A percentile compares a stretch with the other conserved stretches of the same genome.
phyloP scores from a whole-genome alignment of 2,797 vertebrate genomes.

The Liparis tanakae region DNA sequence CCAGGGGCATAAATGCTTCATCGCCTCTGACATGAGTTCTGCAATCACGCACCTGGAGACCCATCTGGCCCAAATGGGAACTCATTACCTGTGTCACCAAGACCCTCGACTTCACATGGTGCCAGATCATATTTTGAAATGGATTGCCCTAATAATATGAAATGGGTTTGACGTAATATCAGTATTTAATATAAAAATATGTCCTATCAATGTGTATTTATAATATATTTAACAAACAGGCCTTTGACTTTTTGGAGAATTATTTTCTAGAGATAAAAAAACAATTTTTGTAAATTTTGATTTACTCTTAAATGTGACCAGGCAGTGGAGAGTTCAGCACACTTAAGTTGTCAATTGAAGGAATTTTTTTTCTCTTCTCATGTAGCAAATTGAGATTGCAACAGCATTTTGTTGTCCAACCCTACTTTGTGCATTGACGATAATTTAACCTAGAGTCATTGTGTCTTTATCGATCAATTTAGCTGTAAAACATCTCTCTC shows the following conservation, averaged over 20 bases:
- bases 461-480: neutral
- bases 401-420: neutral
- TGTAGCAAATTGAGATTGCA: neutral
- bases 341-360: neutral
- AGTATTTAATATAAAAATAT: neutral
- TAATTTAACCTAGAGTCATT: neutral
- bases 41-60: conserved; percentile 69
- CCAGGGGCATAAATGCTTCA: conserved; percentile 57
- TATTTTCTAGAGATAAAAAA: neutral
- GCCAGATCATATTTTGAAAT: conserved; percentile 30
- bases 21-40: conserved; percentile 53
- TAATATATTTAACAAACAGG: neutral
- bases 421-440: neutral
- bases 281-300: neutral
- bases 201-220: neutral
- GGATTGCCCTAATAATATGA: conserved; percentile 32
- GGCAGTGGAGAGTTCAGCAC: neutral
- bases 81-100: conserved; percentile 77
- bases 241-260: rapidly evolving
- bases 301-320: neutral
- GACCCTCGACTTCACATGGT: conserved; percentile 49
- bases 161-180: conserved; percentile 2
- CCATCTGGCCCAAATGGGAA: conserved; percentile 58
- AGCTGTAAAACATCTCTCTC: too few species aligned
- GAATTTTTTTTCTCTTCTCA: neutral